A percentile compares a stretch with the other conserved stretches of the same genome.
These are phyloP conservation scores for Scaptomyza pallida DNA, from an alignment of 1,140 invertebrate genomes.

Conservation along the genomic window DNA sequence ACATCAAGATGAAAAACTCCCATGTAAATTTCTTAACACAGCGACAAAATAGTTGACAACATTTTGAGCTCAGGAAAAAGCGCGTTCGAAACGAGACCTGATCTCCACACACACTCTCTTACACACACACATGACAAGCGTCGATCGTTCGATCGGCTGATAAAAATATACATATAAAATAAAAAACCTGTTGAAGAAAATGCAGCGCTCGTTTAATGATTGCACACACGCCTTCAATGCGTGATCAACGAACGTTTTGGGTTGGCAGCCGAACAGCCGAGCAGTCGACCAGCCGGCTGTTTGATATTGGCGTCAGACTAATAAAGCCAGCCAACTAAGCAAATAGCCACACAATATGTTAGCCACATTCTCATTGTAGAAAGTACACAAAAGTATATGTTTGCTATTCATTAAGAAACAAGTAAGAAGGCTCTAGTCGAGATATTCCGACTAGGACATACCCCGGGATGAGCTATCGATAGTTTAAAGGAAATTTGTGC, in stretches of 20 bases:
- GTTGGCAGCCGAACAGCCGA: conserved; percentile 2
- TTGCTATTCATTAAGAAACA: conserved; percentile 40
- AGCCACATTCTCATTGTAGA: conserved; percentile 22
- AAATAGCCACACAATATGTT: conserved; percentile 27
- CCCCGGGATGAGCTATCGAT: too few relatives aligned
- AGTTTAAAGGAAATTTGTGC: too few relatives aligned
- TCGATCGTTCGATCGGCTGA: conserved; percentile 11
- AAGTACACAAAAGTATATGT: conserved; percentile 35
- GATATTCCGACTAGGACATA: too few relatives aligned
- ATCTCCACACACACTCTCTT: conserved; percentile 22
- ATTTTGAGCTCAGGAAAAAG: conserved; percentile 53
- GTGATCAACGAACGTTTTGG: conserved; percentile 51
- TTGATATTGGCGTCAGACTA: conserved; percentile 47
- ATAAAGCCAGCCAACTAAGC: conserved; percentile 40
- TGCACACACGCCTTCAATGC: conserved; percentile 71
- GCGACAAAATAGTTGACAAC: conserved; percentile 51
- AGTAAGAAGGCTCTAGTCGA: too few relatives aligned
- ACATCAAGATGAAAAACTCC: conserved; percentile 15
- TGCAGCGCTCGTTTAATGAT: conserved; percentile 51
- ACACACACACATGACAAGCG: conserved; percentile 48
- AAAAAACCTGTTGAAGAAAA: conserved; percentile 76
- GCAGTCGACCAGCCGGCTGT: conserved; percentile 39
- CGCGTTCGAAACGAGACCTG: conserved; percentile 51
- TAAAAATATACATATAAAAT: conserved; percentile 18
- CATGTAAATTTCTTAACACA: conserved; percentile 53